Evolutionary conservation across 2,888 invertebrate genomes (phyloP).

Genomic region (Prosopocoilus inquinatus): DNA sequence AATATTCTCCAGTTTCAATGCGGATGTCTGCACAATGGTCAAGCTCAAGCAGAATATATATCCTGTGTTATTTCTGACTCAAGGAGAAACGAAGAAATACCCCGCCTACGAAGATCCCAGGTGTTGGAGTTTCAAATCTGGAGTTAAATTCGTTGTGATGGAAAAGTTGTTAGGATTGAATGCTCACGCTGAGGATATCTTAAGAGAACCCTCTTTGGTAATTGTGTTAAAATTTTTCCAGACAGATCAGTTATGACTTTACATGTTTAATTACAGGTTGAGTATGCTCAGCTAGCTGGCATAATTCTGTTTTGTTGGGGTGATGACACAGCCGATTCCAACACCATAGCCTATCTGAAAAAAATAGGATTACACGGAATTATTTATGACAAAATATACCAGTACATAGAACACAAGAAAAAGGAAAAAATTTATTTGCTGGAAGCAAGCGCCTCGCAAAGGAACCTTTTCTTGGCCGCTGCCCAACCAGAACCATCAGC

Average conservation of each 20-base stretch:
- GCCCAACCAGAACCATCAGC: slow-evolving; percentile 43
- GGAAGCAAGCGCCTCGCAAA: slow-evolving; percentile 75
- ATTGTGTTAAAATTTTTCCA: slow-evolving; percentile 22
- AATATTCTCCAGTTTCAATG: slow-evolving; percentile 93
- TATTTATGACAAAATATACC: slow-evolving; percentile 92
- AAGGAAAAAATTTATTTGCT: slow-evolving; percentile 82
- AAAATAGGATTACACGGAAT: slow-evolving; percentile 90
- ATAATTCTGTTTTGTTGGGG: slow-evolving; percentile 97
- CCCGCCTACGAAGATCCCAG: slow-evolving; percentile 82
- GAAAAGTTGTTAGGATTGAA: slow-evolving; percentile 86
- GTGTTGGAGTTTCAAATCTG: slow-evolving; percentile 76
- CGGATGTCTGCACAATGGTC: slow-evolving; percentile 93
- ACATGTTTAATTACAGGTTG: slow-evolving; percentile 58
- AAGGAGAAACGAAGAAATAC: slow-evolving; percentile 61
- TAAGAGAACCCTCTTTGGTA: slow-evolving; percentile 79
- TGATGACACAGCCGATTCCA: slow-evolving; percentile 88
- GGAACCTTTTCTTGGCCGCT: slow-evolving; percentile 56
- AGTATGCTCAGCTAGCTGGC: slow-evolving; percentile 74
- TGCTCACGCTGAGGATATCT: slow-evolving; percentile 88
- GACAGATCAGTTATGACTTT: too few relatives aligned
- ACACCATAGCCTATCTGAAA: slow-evolving; percentile 82
- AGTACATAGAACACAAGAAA: slow-evolving; percentile 67
- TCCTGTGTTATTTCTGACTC: slow-evolving; percentile 93
- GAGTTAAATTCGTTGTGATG: slow-evolving; percentile 78
- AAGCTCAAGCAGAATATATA: slow-evolving; percentile 94